Conservation (phyloP, 2,888 invertebrate species). For the Drosophila austrosaltans region DNA sequence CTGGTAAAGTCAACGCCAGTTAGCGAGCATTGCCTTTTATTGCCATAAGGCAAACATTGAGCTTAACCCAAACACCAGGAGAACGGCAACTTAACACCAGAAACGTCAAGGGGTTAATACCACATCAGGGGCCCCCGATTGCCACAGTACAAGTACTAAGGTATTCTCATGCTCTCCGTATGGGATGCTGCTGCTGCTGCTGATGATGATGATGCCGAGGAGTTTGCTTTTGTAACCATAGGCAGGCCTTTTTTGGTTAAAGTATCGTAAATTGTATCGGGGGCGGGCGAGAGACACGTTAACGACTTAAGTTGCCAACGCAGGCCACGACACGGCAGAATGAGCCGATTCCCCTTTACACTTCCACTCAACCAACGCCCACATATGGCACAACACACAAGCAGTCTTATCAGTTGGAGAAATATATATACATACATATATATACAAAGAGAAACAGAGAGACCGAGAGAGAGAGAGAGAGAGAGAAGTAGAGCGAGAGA, state of each 20-base stretch:
- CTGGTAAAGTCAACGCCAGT: constrained; percentile 60
- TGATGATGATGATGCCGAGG: constrained; percentile 26
- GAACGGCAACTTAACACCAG: constrained; percentile 75
- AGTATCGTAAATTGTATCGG: constrained; percentile 60
- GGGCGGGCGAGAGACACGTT: constrained; percentile 40
- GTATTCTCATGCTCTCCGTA: constrained; percentile 8
- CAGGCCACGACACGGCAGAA: constrained; percentile 11
- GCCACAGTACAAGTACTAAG: constrained; percentile 11
- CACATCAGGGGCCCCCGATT: constrained; percentile 42
- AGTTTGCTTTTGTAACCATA: neutral
- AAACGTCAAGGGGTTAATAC: constrained; percentile 77
- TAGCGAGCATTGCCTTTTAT: constrained; percentile 51
- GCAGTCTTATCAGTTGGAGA: constrained; percentile 34
- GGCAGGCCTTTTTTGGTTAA: neutral
- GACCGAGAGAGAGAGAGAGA: constrained; percentile 25
- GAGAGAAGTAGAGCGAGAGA: constrained; percentile 41
- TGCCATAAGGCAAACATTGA: constrained; percentile 66
- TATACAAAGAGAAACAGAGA: constrained; percentile 14
- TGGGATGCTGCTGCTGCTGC: constrained; percentile 28
- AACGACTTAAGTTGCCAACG: constrained; percentile 51
- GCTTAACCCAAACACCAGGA: constrained; percentile 80
- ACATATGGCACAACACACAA: constrained; percentile 40
- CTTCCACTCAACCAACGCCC: constrained; percentile 49
- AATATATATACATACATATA: constrained; percentile 27
- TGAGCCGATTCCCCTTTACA: neutral